Evolutionary conservation across 1,140 invertebrate species (phyloP).

Genomic region (Zaprionus taronus): DNA sequence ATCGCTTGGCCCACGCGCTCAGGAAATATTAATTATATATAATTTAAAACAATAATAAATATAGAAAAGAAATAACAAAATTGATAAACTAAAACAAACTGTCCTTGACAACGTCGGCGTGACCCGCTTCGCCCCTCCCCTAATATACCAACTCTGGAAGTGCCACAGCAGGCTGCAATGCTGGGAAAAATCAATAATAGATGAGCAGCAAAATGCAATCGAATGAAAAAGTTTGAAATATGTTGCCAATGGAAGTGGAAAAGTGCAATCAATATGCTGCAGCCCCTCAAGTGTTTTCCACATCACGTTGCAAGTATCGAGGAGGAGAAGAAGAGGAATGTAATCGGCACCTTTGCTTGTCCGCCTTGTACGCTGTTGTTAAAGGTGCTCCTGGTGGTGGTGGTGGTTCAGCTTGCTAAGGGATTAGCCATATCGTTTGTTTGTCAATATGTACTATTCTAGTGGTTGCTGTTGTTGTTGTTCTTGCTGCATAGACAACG

Average conservation of each 20-base stretch:
- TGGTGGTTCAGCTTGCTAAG: conserved; percentile 46
- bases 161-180: neutral
- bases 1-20: conserved; percentile 50
- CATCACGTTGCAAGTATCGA: neutral
- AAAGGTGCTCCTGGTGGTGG: conserved; percentile 26
- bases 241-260: conserved; percentile 24
- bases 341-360: conserved; percentile 20
- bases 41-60: conserved; percentile 26
- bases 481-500: conserved; percentile 8
- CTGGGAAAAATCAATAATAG: conserved; percentile 75
- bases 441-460: conserved; percentile 36
- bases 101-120: conserved; percentile 20
- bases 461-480: conserved; percentile 61
- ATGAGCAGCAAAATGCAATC: conserved; percentile 25
- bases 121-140: neutral
- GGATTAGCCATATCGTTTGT: conserved; percentile 51
- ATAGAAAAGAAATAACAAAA: conserved; percentile 20
- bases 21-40: conserved; percentile 46
- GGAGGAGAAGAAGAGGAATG: conserved; percentile 24
- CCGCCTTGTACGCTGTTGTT: conserved; percentile 17
- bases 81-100: conserved; percentile 19
- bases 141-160: neutral
- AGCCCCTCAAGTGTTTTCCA: conserved; percentile 63
- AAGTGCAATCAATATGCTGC: conserved; percentile 44
- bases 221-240: conserved; percentile 25